Evolutionary conservation across 2,113 vertebrate genomes (phyloP).

Genomic region (Mormyrus iriodes): DNA sequence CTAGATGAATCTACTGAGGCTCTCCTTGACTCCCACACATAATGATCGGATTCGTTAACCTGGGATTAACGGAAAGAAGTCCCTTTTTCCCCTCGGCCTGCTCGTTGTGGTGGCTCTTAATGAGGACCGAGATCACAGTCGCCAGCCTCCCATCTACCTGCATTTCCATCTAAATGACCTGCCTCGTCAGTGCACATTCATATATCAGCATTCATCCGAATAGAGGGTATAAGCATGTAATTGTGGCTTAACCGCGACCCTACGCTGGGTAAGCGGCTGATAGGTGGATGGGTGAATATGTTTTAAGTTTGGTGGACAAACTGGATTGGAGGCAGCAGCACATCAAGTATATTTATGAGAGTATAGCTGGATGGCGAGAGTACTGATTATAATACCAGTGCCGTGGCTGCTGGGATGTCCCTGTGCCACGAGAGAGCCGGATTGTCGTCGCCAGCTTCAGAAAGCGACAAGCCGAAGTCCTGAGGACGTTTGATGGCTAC

Average conservation of each 20-base stretch:
- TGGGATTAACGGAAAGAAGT: background rate
- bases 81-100: background rate
- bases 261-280: background rate
- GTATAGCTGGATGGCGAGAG: background rate
- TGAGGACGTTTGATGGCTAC: background rate
- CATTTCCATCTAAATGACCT: background rate
- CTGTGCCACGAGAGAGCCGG: background rate
- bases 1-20: background rate
- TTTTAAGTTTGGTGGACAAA: background rate
- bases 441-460: background rate
- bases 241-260: background rate
- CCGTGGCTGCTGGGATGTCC: background rate
- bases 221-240: background rate
- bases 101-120: background rate
- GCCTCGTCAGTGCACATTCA: background rate
- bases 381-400: background rate
- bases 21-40: background rate
- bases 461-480: background rate
- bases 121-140: background rate
- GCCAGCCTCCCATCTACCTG: background rate
- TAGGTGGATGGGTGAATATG: background rate
- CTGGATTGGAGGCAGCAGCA: background rate
- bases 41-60: background rate
- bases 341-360: background rate
- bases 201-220: background rate